phyloP scores from a whole-genome alignment of 1,140 invertebrate genomes.

The Zeugodacus cucurbitae region DNA sequence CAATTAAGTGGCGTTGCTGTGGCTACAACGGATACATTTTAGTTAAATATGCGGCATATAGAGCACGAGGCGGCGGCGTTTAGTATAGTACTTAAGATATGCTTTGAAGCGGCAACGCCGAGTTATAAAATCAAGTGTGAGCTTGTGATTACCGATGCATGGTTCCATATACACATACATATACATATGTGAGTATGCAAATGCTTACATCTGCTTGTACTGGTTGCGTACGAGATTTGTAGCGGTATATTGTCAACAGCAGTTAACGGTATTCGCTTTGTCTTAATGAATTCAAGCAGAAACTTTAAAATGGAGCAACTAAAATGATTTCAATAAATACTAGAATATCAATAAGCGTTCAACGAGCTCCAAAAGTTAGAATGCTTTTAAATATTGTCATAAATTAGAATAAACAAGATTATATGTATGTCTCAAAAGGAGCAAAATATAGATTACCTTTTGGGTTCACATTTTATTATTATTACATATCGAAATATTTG shows the following conservation, averaged over 20 bases:
- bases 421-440: too few species aligned
- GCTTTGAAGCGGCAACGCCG: not conserved
- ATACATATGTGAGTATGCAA: too few species aligned
- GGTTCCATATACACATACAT: not conserved
- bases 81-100: not conserved
- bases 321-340: too few species aligned
- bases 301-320: too few species aligned
- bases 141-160: not conserved
- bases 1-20: not conserved
- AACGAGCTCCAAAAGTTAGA: too few species aligned
- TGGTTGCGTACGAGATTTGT: not conserved
- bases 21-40: not conserved
- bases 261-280: not conserved
- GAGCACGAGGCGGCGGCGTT: not conserved
- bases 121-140: not conserved
- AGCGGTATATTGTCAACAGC: not conserved
- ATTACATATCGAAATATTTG: too few species aligned
- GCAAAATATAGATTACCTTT: too few species aligned
- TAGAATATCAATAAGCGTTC: too few species aligned
- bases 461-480: too few species aligned
- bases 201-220: not conserved
- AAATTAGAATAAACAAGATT: too few species aligned
- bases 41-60: not conserved
- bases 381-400: too few species aligned
- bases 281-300: not conserved